Base-by-base conservation (phyloP, 2,888 invertebrate genomes). In the Eilema sororculum region DNA sequence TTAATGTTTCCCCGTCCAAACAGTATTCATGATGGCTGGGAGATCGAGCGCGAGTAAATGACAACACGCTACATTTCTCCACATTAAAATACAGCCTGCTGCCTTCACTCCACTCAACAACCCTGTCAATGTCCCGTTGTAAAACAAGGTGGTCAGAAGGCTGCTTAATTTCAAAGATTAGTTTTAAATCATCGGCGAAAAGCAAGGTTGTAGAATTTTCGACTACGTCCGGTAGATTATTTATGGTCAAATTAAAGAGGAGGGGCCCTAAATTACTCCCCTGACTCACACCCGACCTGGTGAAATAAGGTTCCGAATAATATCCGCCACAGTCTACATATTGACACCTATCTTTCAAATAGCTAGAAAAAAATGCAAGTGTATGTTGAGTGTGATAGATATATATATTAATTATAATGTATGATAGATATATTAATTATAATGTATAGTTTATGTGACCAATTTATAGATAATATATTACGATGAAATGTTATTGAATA, bases 131-230 rank as follows among this genome's bases (percentile, higher is more conserved):
- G n/a, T 67, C 30, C 22, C 20, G n/a, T 24, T 67, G 67, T 12
- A 67, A 24, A n/a, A 33, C 12, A n/a, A 33, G 24, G 24, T 62
- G 56, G 22, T 67, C 62, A 0, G 30, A 5, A 12, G 13, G 16
- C 13, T 62, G 61, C 24, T 56, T 22, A 2, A 67, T 25, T n/a
- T 52, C 6, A 1, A 25, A 22, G 13, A 56, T 20, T 12, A 70
- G 10, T 25, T 71, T 71, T 9, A 68, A n/a, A 22, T 71, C 68
- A 16, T 71, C 68, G 24, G 71, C 71, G 52, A 71, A 71, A 10
- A 71, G 37, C 13, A 71, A 41, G 0, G 16, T 6, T 28, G 25
- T 37, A 0, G 65, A 61, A 4, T 60, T 8, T 2, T n/a, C 46
- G 1, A 67, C 59, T 3, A 63, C 33, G 0, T 13, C 22, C 25